These are phyloP conservation scores for Peucedramus taeniatus DNA, from an alignment of 2,113 vertebrate species.

Conservation along the genomic window DNA sequence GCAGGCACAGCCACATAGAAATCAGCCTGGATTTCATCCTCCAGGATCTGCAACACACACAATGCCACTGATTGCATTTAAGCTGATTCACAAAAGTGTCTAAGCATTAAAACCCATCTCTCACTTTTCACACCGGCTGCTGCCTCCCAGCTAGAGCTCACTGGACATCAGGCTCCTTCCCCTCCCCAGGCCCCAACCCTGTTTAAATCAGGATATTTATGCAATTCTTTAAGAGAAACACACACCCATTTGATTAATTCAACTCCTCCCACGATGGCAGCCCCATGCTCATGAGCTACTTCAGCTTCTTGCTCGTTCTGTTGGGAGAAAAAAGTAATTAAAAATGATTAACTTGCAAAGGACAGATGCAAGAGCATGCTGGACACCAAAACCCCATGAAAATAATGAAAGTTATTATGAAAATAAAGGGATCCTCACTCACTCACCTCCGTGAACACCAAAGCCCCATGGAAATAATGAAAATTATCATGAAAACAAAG, in stretches of 20 bases:
- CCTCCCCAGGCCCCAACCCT: neutral
- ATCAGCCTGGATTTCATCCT: conserved; percentile 84
- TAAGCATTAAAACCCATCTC: neutral
- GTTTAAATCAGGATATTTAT: neutral
- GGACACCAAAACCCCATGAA: neutral
- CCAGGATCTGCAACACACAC: conserved; percentile 77
- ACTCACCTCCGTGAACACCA: neutral
- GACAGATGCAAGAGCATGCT: neutral
- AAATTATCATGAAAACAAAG: neutral
- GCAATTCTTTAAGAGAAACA: accelerated
- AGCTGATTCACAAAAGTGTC: accelerated
- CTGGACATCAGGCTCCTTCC: neutral
- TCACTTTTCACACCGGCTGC: neutral
- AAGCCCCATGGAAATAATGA: neutral
- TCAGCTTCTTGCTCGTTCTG: conserved; percentile 80
- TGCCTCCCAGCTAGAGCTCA: neutral
- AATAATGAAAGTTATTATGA: too few relatives aligned
- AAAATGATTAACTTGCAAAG: accelerated
- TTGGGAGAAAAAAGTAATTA: neutral
- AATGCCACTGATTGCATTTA: accelerated
- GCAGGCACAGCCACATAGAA: conserved; percentile 88
- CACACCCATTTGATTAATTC: conserved; percentile 85
- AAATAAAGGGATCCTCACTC: neutral
- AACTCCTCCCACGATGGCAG: conserved; percentile 79
- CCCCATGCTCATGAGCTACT: conserved; percentile 80